These are phyloP conservation scores for Bombus affinis DNA, from an alignment of 1,140 invertebrate species.

Conservation along the genomic window DNA sequence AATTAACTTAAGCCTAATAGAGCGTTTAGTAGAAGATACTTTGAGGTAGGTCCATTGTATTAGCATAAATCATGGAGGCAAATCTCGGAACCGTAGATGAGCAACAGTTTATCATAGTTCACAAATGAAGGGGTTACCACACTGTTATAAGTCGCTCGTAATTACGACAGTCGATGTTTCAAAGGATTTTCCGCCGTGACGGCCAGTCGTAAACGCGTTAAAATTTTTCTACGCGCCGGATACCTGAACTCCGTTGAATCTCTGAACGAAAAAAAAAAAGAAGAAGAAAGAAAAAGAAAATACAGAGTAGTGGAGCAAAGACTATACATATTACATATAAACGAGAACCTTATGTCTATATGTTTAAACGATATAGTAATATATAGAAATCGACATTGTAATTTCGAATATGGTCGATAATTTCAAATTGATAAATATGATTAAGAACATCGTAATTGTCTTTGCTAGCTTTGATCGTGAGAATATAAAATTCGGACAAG, in stretches of 20 bases:
- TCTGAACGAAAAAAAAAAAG: background rate
- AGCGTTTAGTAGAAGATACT: conserved; percentile 69
- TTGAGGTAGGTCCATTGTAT: conserved; percentile 69
- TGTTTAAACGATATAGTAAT: background rate
- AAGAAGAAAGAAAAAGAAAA: too few species aligned
- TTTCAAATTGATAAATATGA: conserved; percentile 4
- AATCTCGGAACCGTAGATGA: conserved; percentile 59
- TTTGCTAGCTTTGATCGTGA: conserved; percentile 28
- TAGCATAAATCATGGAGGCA: conserved; percentile 74
- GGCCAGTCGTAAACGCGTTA: conserved; percentile 22
- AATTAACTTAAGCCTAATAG: conserved; percentile 76
- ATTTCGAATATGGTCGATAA: background rate
- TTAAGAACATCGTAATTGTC: conserved; percentile 14
- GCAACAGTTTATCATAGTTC: conserved; percentile 69
- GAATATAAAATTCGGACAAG: conserved; percentile 32
- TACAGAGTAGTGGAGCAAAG: too few species aligned
- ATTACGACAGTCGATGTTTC: conserved; percentile 50
- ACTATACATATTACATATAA: too few species aligned
- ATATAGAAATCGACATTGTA: background rate
- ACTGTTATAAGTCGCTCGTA: conserved; percentile 52
- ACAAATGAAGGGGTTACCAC: conserved; percentile 66
- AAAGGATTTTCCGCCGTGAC: conserved; percentile 31
- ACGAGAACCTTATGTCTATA: background rate
- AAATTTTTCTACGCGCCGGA: background rate
- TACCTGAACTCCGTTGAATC: background rate